These are phyloP conservation scores for Pocillopora meandrina DNA, from an alignment of 92 coral and sea anemone genomes.

Conservation along the genomic window DNA sequence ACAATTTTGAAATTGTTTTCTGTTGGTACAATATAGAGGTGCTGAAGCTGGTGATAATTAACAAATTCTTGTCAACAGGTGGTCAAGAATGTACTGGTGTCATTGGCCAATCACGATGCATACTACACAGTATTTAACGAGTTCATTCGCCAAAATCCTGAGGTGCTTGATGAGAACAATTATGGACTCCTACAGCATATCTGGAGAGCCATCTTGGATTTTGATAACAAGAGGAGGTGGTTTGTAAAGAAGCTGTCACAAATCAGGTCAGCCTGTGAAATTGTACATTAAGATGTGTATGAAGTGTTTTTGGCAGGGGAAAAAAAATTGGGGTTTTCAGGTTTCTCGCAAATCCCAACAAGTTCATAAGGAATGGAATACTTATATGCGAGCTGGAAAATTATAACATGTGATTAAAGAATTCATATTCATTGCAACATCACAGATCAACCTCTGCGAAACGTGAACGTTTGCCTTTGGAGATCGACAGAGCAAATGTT, in stretches of 20 bases:
- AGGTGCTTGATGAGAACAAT: constrained; percentile 84
- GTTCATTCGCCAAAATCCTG: constrained; percentile 85
- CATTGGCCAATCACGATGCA: constrained; percentile 95
- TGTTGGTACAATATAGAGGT: too few relatives aligned
- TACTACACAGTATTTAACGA: constrained; percentile 97
- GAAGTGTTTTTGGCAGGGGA: too few relatives aligned
- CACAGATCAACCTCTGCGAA: constrained; percentile 4
- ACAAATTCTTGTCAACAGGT: constrained; percentile 52
- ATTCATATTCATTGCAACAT: neutral
- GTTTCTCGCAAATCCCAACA: neutral
- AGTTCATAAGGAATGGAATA: neutral
- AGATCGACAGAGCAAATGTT: constrained; percentile 70
- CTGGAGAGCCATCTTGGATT: constrained; percentile 95
- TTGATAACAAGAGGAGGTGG: constrained; percentile 91
- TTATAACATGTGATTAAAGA: neutral
- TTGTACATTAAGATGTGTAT: too few relatives aligned
- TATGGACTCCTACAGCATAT: constrained; percentile 90
- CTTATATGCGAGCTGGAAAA: neutral
- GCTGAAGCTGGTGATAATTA: neutral
- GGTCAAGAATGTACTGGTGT: constrained; percentile 86
- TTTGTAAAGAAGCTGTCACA: constrained; percentile 59
- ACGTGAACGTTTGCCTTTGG: constrained; percentile 8
- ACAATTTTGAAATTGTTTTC: too few relatives aligned
- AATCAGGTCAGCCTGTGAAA: constrained; percentile 33
- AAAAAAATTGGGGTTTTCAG: too few relatives aligned